Evolutionary conservation across 2,113 vertebrate genomes (phyloP), one percentile per base, ranked within the genome.

Genomic region (Lamprotornis superbus): DNA sequence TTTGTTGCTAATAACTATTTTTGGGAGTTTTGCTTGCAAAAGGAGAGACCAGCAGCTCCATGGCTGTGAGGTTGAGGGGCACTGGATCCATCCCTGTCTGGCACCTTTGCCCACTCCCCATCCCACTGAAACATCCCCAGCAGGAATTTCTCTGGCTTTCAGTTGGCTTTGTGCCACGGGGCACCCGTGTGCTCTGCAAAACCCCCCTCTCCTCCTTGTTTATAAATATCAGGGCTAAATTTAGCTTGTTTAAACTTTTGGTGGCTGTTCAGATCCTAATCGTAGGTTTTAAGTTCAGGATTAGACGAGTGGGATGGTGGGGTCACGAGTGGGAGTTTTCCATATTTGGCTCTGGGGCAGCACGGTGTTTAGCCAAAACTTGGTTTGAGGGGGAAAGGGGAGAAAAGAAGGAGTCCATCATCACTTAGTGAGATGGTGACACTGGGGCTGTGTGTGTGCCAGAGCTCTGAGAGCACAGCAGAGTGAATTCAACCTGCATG

Each of bases 181-280:
- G 88, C 61, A 94, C 65, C 53, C 61, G 0, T 79, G 81, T 52
- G 74, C 87, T 94, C 80, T 88, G 57, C 65, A 52, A 27, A 89
- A 40, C 40, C 61, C 89, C 89, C 39, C 10, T 74, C 87, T 83
- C 73, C 85, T 88, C 68, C 76, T 91, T 90, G 76, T 94, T 95
- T 96, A 94, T 92, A 94, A 95, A 96, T 90, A 93, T 85, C n/a
- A 1, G 71, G 67, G 92, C 90, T 95, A 95, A 95, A 96, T 93
- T 93, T 94, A 96, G 85, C 75, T 90, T 93, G 94, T 94, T 92
- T 95, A 96, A 96, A 96, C 90, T 95, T 84, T 44, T 35, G 82
- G 92, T 94, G 77, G 82, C 93, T 83, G 83, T 39, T 95, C 87
- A 91, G 95, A 96, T 94, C 87, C 86, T 93, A 94, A 95, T 95